phyloP scores from a whole-genome alignment of 64 coral and sea anemone species.

The Hydrozoanthus tunicans region DNA sequence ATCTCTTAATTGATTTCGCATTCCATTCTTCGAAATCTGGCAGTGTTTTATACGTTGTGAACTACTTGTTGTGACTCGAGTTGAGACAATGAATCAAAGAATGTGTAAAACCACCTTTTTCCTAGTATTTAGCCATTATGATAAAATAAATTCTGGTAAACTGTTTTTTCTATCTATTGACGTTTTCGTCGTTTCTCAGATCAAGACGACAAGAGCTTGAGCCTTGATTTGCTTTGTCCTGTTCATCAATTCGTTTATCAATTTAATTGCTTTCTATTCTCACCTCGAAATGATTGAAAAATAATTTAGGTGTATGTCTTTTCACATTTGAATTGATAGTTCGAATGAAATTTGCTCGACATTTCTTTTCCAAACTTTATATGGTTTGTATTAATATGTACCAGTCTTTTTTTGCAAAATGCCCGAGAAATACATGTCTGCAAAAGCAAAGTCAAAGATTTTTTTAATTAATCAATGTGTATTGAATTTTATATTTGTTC shows the following conservation, averaged over 20 bases:
- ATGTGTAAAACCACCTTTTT: slow-evolving; percentile 1
- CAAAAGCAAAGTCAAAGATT: not conserved
- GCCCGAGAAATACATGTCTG: not conserved
- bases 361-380: not conserved
- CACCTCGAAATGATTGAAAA: slow-evolving; percentile 1
- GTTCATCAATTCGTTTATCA: slow-evolving; percentile 2
- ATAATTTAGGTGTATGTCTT: not conserved
- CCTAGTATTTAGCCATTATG: not conserved
- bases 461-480: slow-evolving; percentile 4
- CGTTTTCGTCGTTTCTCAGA: not conserved
- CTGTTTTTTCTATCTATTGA: slow-evolving; percentile 5
- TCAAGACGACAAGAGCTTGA: slow-evolving; percentile 3
- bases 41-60: not conserved
- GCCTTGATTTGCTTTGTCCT: not conserved
- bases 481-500: not conserved
- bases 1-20: slow-evolving; percentile 11
- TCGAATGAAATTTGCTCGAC: not conserved
- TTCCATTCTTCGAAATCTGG: slow-evolving; percentile 17
- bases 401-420: not conserved
- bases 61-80: slow-evolving; percentile 13
- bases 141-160: slow-evolving; percentile 1
- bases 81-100: not conserved
- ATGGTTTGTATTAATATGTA: not conserved
- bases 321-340: not conserved
- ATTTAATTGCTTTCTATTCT: not conserved